Percentiles rank a stretch among this genome's conserved stretches.
Conservation (phyloP, 2,888 invertebrate genomes). For the Drosophila austrosaltans region DNA sequence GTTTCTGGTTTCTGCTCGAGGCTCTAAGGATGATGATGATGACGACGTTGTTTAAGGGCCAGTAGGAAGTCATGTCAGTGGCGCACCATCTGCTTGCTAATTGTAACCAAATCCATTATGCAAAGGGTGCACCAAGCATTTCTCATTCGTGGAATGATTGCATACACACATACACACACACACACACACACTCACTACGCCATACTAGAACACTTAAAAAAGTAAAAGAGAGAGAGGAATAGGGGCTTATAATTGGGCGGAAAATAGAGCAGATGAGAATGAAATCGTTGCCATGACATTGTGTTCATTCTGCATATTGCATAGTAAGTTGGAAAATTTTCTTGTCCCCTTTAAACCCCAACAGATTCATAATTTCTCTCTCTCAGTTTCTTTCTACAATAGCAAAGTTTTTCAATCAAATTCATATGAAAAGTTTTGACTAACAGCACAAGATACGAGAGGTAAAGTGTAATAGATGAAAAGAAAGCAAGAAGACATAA, state of each 20-base stretch:
- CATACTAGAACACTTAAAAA: not conserved
- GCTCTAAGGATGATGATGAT: not conserved
- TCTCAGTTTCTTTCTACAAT: slow-evolving; percentile 1
- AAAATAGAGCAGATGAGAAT: slow-evolving; percentile 1
- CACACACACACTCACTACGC: too few relatives aligned
- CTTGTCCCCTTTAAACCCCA: not conserved
- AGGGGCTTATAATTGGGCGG: not conserved
- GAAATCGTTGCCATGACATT: slow-evolving; percentile 36
- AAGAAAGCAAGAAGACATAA: slow-evolving; percentile 39
- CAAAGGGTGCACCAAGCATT: slow-evolving; percentile 39
- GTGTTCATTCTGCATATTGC: slow-evolving; percentile 11
- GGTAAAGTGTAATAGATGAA: not conserved
- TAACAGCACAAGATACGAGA: slow-evolving; percentile 1
- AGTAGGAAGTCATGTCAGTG: slow-evolving; percentile 36
- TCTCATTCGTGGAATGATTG: slow-evolving; percentile 3
- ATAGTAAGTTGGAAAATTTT: slow-evolving; percentile 3
- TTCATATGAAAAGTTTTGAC: slow-evolving; percentile 67
- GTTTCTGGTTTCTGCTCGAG: not conserved
- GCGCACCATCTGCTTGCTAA: slow-evolving; percentile 52
- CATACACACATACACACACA: too few relatives aligned
- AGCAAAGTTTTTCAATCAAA: slow-evolving; percentile 75
- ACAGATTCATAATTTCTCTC: not conserved
- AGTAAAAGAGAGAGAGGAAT: not conserved
- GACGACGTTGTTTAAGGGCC: slow-evolving; percentile 1
- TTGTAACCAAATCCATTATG: slow-evolving; percentile 56